Evolutionary conservation across 2,113 vertebrate genomes (phyloP), one percentile per base, ranked within the genome.

Genomic region (Bufo bufo): DNA sequence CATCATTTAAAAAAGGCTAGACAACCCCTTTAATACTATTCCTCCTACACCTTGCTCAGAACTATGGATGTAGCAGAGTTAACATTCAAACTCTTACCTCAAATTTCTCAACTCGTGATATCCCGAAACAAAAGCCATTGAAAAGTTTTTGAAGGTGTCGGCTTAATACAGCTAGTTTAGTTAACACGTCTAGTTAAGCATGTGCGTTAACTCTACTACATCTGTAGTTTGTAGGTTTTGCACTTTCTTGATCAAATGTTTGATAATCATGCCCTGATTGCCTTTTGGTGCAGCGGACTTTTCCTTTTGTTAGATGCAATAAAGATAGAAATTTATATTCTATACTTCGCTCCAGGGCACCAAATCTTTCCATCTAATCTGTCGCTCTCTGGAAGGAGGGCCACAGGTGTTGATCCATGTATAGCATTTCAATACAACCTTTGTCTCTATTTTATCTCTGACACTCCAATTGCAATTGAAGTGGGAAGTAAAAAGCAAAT

Each of bases 401-500:
- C 81, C 87, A 88, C 87, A 89, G 87, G 82, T 89, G 87, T 71
- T 65, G 75, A 49, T 78, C 49, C 82, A 78, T 69, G 87, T 88
- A 83, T 75, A 84, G 72, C 87, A 78, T 84, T 89, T 89, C 80
- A 75, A 69, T 77, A 69, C 59, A n/a, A 89, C 87, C 87, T 84
- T 78, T 89, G 87, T 84, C 72, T 89, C 74, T 89, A 77, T 78
- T 84, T 89, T 89, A 77, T 84, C 72, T 61, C 81, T 84, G 81
- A 84, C 81, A 89, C 87, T 84, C 87, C 84, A 84, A 89, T 84
- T 89, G 82, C 87, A 84, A 84, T 89, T 84, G 87, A 77, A 89
- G 87, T 84, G 58, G 87, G 75, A 78, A 84, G 49, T 83, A 77
- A 63, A 84, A 84, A 84, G 71, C 87, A 89, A 89, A 89, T 89